phyloP scores from a whole-genome alignment of 2,113 vertebrate genomes.

The Saguinus midas region DNA sequence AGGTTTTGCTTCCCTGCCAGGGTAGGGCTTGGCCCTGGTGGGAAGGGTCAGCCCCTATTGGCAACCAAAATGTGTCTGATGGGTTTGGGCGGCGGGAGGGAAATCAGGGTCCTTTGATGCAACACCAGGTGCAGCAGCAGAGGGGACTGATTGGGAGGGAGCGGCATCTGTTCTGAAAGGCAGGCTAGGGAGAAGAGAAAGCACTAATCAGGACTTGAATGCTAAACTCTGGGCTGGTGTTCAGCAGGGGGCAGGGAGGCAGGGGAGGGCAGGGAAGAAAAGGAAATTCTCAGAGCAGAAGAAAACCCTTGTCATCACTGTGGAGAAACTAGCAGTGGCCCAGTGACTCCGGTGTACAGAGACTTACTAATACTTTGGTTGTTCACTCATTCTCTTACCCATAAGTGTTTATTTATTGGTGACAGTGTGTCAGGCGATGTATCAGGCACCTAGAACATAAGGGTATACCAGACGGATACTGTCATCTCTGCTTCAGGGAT shows the following conservation, averaged over 20 bases:
- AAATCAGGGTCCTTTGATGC: slow-evolving; percentile 4
- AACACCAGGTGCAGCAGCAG: neutral
- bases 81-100: neutral
- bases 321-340: neutral
- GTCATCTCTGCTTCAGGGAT: neutral
- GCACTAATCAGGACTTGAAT: neutral
- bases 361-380: accelerated
- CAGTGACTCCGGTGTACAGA: neutral
- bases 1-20: neutral
- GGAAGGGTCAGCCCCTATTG: neutral
- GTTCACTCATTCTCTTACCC: neutral
- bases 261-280: neutral
- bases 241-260: neutral
- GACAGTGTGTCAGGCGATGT: neutral
- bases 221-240: neutral
- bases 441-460: neutral
- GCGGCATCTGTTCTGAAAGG: neutral
- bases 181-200: neutral
- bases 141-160: neutral
- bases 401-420: neutral
- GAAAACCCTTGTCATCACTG: neutral
- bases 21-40: accelerated
- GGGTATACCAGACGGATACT: neutral
- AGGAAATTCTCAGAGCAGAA: neutral
- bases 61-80: neutral